Conservation (phyloP, 2,888 invertebrate species). For the Microctonus hyperodae region DNA sequence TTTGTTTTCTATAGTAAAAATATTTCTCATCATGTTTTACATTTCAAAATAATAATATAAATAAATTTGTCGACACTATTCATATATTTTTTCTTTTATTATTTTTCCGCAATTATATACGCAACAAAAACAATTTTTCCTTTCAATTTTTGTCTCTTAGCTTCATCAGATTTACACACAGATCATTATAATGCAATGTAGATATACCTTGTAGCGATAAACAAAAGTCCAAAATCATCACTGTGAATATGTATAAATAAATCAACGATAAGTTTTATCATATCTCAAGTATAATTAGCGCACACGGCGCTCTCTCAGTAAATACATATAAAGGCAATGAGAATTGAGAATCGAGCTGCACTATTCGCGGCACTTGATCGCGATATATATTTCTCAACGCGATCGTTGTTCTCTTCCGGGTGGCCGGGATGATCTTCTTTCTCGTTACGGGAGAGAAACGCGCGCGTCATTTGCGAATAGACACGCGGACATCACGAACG, state of each 20-base stretch:
- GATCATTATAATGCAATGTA: not conserved
- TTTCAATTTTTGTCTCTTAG: too few relatives aligned
- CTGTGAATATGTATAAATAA: not conserved
- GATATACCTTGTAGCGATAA: not conserved
- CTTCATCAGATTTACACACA: too few relatives aligned
- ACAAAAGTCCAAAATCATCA: not conserved
- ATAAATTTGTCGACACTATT: too few relatives aligned
- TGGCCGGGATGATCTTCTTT: not conserved
- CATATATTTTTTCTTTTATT: too few relatives aligned
- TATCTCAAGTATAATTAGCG: not conserved
- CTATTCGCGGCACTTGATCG: not conserved
- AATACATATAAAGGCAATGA: not conserved
- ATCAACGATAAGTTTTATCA: not conserved
- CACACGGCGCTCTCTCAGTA: not conserved
- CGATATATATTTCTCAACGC: not conserved
- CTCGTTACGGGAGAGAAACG: not conserved
- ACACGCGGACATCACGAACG: constrained; percentile 9
- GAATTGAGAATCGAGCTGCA: not conserved
- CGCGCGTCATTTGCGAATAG: not conserved
- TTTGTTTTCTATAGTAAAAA: too few relatives aligned
- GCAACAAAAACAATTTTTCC: not conserved
- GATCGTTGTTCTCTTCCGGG: constrained; percentile 9
- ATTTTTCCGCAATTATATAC: not conserved
- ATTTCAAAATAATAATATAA: too few relatives aligned
- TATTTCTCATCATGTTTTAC: too few relatives aligned